These are phyloP conservation scores for Eucriotettix oculatus DNA, from an alignment of 2,888 invertebrate species.

Conservation along the genomic window DNA sequence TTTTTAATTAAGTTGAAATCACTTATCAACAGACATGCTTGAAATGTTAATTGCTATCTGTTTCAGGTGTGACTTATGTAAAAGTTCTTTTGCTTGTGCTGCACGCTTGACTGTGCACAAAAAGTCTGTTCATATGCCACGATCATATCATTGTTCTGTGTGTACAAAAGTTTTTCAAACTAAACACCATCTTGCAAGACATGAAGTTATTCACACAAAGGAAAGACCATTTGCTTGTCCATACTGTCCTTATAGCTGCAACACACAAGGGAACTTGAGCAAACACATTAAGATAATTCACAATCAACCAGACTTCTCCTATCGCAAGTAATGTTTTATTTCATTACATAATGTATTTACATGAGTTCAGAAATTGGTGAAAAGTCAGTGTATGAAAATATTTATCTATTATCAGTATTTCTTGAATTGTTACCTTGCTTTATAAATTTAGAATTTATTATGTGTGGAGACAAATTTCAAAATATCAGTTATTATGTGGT, in stretches of 20 bases:
- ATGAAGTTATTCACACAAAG: constrained; percentile 13
- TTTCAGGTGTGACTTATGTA: constrained; percentile 10
- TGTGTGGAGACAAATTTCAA: too few relatives aligned
- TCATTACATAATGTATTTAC: background rate
- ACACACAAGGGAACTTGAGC: constrained; percentile 18
- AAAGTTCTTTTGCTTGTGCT: constrained; percentile 10
- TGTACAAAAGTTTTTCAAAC: constrained; percentile 16
- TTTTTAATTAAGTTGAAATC: too few relatives aligned
- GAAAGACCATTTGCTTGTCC: constrained; percentile 15
- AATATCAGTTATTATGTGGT: too few relatives aligned
- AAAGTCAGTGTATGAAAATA: too few relatives aligned
- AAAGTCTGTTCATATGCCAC: constrained; percentile 12
- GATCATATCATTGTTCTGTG: constrained; percentile 11
- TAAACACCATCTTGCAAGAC: constrained; percentile 15
- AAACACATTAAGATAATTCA: constrained; percentile 18
- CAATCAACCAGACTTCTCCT: constrained; percentile 15
- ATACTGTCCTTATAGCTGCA: constrained; percentile 16
- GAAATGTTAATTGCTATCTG: background rate
- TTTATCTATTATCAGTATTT: too few relatives aligned
- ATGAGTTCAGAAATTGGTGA: background rate
- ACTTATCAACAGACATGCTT: too few relatives aligned
- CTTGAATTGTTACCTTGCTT: too few relatives aligned
- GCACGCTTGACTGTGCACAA: constrained; percentile 11
- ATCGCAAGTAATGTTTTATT: constrained; percentile 12
- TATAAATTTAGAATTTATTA: too few relatives aligned